Percentiles rank a stretch among this genome's conserved stretches.
phyloP scores from a whole-genome alignment of 92 coral and sea anemone species.

The Parazoanthus darwini region DNA sequence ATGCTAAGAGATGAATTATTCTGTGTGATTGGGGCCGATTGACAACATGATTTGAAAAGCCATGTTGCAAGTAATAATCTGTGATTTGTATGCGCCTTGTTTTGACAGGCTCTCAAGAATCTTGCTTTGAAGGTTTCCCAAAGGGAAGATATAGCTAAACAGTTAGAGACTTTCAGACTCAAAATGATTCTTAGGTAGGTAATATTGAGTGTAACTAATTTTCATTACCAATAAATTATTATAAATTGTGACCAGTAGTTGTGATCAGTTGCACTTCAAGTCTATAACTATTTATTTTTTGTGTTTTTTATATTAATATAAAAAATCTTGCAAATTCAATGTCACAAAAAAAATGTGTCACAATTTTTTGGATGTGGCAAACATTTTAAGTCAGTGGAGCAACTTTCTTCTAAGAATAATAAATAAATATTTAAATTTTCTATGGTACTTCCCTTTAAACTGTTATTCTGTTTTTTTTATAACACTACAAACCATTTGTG shows the following conservation, averaged over 20 bases:
- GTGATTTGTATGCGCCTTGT: background rate
- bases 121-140: conserved; percentile 78
- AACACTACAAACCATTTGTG: too few species aligned
- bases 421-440: too few species aligned
- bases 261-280: background rate
- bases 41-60: too few species aligned
- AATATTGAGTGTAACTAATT: background rate
- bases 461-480: background rate
- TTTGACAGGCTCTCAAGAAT: conserved; percentile 83
- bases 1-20: background rate
- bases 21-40: background rate
- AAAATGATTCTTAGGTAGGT: conserved; percentile 98
- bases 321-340: too few species aligned
- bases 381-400: too few species aligned
- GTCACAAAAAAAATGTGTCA: too few species aligned
- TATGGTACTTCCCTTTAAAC: too few species aligned
- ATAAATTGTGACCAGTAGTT: background rate
- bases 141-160: conserved; percentile 90
- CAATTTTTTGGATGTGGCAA: too few species aligned
- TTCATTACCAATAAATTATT: too few species aligned
- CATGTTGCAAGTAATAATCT: background rate
- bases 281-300: too few species aligned
- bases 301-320: too few species aligned
- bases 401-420: too few species aligned
- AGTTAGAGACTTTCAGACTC: conserved; percentile 91